A percentile compares a stretch with the other conserved stretches of the same genome.
Conservation (phyloP, 2,113 vertebrate species). For the Noturus placidus region DNA sequence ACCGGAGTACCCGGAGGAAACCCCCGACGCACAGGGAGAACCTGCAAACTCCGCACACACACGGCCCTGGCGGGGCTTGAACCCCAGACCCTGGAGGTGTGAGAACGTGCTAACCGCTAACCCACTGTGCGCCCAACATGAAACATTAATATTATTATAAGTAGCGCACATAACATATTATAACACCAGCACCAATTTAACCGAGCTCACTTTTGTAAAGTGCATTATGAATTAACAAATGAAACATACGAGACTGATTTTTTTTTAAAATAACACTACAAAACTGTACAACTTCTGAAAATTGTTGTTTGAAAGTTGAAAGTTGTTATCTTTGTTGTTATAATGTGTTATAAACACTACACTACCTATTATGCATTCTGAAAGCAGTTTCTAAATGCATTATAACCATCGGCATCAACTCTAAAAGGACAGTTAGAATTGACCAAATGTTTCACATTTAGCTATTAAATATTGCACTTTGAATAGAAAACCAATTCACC, state of each 20-base stretch:
- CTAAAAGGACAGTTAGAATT: neutral
- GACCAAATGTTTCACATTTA: neutral
- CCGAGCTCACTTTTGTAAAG: neutral
- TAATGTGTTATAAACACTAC: neutral
- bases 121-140: too few relatives aligned
- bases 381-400: neutral
- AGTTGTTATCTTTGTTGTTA: neutral
- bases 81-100: too few relatives aligned
- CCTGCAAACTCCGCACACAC: too few relatives aligned
- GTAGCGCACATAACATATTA: neutral
- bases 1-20: too few relatives aligned
- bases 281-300: neutral
- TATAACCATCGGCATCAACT: neutral
- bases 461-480: neutral
- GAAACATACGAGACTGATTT: neutral
- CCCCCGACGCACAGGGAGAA: too few relatives aligned
- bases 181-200: neutral
- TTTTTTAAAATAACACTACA: neutral
- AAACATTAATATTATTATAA: neutral
- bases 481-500: neutral
- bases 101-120: too few relatives aligned
- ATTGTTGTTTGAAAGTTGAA: neutral
- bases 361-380: neutral
- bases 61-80: too few relatives aligned
- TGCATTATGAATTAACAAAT: neutral